Evolutionary conservation across 1,140 invertebrate genomes (phyloP).

Genomic region (Mercenaria mercenaria): DNA sequence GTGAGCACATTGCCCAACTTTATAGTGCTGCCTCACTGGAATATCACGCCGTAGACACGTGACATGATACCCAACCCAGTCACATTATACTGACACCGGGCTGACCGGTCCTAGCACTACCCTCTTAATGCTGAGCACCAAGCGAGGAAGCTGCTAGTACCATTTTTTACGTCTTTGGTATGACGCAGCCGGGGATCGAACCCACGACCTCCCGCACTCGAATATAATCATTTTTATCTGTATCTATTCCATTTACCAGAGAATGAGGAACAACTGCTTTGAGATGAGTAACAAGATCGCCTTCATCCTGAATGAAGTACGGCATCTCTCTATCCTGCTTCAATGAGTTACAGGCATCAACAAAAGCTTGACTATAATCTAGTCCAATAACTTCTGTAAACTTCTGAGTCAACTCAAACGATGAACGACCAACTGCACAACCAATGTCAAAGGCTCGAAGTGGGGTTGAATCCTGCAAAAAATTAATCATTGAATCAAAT

Average conservation of each 20-base stretch:
- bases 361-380: constrained; percentile 85
- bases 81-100: too few relatives aligned
- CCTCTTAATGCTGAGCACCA: too few relatives aligned
- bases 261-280: constrained; percentile 72
- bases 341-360: constrained; percentile 83
- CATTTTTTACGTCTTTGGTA: too few relatives aligned
- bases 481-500: neutral
- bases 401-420: constrained; percentile 83
- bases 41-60: too few relatives aligned
- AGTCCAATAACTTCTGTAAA: constrained; percentile 85
- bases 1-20: too few relatives aligned
- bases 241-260: constrained; percentile 50
- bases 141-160: too few relatives aligned
- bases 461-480: constrained; percentile 72
- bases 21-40: too few relatives aligned
- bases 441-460: constrained; percentile 84
- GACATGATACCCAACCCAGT: too few relatives aligned
- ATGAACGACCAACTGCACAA: constrained; percentile 85
- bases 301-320: constrained; percentile 80
- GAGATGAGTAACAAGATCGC: constrained; percentile 75
- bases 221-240: too few relatives aligned
- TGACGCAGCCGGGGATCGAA: too few relatives aligned
- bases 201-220: too few relatives aligned
- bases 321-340: constrained; percentile 75
- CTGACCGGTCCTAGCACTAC: too few relatives aligned